These are phyloP conservation scores for Ormyrus nitidulus DNA, from an alignment of 2,888 invertebrate species.

Conservation along the genomic window DNA sequence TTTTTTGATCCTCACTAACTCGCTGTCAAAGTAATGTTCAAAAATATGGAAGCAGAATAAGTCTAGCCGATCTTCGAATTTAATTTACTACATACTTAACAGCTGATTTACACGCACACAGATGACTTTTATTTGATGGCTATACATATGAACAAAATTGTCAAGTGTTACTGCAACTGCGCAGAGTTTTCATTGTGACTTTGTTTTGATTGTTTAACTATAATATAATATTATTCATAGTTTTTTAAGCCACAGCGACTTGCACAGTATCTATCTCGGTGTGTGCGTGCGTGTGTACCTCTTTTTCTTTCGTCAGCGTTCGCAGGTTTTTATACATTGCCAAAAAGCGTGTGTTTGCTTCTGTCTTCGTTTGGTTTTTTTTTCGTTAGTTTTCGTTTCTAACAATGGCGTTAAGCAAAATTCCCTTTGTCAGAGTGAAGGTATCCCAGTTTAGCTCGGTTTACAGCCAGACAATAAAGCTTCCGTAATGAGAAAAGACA, in stretches of 20 bases:
- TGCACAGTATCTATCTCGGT: slow-evolving; percentile 15
- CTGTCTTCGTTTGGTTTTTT: background rate
- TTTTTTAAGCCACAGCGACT: background rate
- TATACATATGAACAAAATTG: slow-evolving; percentile 24
- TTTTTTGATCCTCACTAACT: slow-evolving; percentile 29
- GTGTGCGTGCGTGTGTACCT: slow-evolving; percentile 40
- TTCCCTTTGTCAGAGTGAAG: slow-evolving; percentile 32
- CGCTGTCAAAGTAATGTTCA: background rate
- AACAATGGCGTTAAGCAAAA: background rate
- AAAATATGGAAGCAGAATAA: background rate
- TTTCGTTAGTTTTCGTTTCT: too few relatives aligned
- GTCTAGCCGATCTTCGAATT: background rate
- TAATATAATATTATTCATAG: slow-evolving; percentile 2
- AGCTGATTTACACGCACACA: slow-evolving; percentile 38
- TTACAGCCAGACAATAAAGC: background rate
- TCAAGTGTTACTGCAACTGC: slow-evolving; percentile 52
- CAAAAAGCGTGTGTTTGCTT: slow-evolving; percentile 13
- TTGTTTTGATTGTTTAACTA: slow-evolving; percentile 44
- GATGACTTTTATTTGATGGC: slow-evolving; percentile 6
- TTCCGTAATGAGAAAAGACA: too few relatives aligned
- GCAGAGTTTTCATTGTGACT: slow-evolving; percentile 54
- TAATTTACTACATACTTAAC: slow-evolving; percentile 18
- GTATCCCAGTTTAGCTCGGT: slow-evolving; percentile 26
- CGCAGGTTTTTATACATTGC: background rate
- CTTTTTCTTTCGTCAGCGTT: too few relatives aligned